Evolutionary conservation across 2,113 vertebrate species (phyloP).

Genomic region (Passer montanus): DNA sequence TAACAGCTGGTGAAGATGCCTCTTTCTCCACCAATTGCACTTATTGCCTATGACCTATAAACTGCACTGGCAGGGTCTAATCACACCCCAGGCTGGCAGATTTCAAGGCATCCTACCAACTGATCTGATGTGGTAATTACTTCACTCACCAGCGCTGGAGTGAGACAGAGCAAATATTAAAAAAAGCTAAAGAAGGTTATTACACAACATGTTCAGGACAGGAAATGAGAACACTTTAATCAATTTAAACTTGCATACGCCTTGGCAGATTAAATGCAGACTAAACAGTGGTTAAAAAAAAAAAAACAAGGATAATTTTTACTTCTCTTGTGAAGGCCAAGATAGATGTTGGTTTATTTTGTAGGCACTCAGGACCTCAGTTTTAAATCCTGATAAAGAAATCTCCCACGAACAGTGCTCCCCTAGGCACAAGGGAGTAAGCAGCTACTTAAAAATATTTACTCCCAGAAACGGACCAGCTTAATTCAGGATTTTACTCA

Average conservation of each 20-base stretch:
- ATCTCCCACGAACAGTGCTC: neutral
- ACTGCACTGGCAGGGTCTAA: neutral
- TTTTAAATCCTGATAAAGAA: neutral
- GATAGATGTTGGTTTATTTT: neutral
- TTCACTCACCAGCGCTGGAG: neutral
- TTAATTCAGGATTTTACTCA: neutral
- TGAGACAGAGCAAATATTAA: constrained; percentile 18
- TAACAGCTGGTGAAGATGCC: neutral
- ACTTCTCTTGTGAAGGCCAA: neutral
- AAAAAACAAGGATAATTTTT: neutral
- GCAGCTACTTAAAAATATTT: neutral
- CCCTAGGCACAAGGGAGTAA: neutral
- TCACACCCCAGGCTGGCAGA: neutral
- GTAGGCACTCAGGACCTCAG: neutral
- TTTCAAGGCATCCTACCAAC: neutral
- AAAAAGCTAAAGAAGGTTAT: neutral
- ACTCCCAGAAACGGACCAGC: neutral
- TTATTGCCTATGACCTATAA: neutral
- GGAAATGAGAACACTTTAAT: constrained; percentile 40
- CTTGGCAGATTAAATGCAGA: constrained; percentile 6
- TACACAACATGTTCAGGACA: constrained; percentile 4
- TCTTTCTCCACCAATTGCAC: neutral
- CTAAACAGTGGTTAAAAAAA: neutral
- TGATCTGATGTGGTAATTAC: neutral
- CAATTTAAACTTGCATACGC: neutral